Base-by-base conservation (phyloP, 64 coral and sea anemone species). In the Trachythela sp. region DNA sequence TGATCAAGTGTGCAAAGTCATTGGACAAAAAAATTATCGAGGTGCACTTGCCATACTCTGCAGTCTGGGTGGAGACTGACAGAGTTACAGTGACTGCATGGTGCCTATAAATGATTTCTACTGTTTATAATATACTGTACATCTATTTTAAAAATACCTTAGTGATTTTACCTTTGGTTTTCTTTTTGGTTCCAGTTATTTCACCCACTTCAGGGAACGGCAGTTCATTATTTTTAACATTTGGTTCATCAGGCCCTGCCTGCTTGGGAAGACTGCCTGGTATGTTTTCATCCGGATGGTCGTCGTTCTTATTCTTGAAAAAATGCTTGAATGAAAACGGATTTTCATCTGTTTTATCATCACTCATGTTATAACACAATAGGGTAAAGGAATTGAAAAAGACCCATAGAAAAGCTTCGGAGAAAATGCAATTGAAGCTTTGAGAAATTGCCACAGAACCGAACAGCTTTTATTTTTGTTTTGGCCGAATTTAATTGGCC, bases 251-350 rank as follows among this genome's bases (percentile, higher is more conserved):
- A 39, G 33, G 13, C 37, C 13, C 37, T 36, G 32, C 20, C 37
- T 80, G 27, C 15, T 30, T 30, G 15, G 30, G n/a, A n/a, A n/a
- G n/a, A n/a, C n/a, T n/a, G n/a, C n/a, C 35, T 2, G 26, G 15
- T 14, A 18, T 36, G 0, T 7, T 35, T 29, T 80, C 20, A 80
- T 35, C 37, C 33, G 9, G 13, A 39, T 20, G 2, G 30, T 80
- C 32, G 0, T 80, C 75, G 30, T 35, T 37, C 37, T 80, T 80
- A n/a, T 20, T 1, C 30, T 80, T 80, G 20, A 80, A 6, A 80
- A 80, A 80, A 80, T 80, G 75, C 37, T 80, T 80, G 75, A 80
- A 80, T 80, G 75, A 80, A 80, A 80, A 80, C 37, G 75, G 75
- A 30, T 80, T 80, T 37, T 30, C 75, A 64, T 64, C 56, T 18